Base-by-base conservation (phyloP, 2,888 invertebrate genomes). In the Hyalella azteca region DNA sequence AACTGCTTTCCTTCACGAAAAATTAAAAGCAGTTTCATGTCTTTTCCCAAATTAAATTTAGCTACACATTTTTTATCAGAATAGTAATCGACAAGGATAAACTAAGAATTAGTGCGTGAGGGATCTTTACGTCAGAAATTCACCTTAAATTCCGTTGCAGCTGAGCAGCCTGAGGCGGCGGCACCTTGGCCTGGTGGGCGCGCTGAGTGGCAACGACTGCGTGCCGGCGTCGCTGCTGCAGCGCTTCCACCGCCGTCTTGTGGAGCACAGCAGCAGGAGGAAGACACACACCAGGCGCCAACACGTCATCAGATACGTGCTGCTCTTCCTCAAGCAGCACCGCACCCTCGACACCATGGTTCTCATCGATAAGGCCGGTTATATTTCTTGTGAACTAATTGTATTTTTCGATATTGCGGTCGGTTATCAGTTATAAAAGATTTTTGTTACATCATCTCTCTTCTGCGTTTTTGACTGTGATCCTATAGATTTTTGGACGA, bases 201-300 rank as follows among this genome's bases (percentile, higher is more conserved):
- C 94, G 0, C 87, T 97, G 48, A 88, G 96, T 9, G 97, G 97
- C 0, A 97, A 97, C 89, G 97, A 97, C 88, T 96, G 93, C 88
- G 92, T 96, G 32, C 39, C 79, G 22, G 41, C 40, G 29, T 41
- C 75, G 22, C 45, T 41, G 40, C 45, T 26, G 54, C 1, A 2
- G 9, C 59, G 29, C 41, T 79, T 54, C 77, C 77, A 49, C 45
- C 2, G 7, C 13, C 45, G 45, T 15, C 39, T 73, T n/a, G 36
- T 75, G 29, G 75, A 26, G 9, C 22, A 22, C 40, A 75, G 26
- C 15, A n/a, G 15, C 26, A 13, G 45, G 26, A 32, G 66, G 5
- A 36, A 36, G 36, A 66, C 66, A 2, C 66, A 66, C 66, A 66
- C 36, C 13, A 5, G 39, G 0, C 66, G 66, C 0, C 66, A 66